Evolutionary conservation across 2,113 vertebrate species (phyloP), one percentile per base, ranked within the genome.

Genomic region (Alectura lathami): DNA sequence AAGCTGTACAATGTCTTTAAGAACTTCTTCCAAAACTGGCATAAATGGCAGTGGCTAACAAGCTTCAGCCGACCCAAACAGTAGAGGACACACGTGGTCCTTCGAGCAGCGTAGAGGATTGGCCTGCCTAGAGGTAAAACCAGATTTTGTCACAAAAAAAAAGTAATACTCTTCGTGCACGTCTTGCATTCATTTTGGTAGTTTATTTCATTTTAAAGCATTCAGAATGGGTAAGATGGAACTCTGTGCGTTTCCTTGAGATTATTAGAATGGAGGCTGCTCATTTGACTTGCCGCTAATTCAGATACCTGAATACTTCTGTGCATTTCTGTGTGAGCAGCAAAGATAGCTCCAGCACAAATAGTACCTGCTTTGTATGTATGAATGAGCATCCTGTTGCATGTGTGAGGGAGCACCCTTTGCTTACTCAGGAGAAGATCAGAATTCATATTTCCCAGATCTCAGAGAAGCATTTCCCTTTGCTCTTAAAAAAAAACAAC

Each of bases 11-110:
- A 66, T 68, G 78, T 43, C 83, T 93, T 34, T 78, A 89, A 94
- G 80, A 93, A 68, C 73, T 92, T 75, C 67, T 85, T 86, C 92
- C 92, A 79, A 94, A 94, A 64, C 64, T 84, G 76, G 43, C 68
- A 30, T 51, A 72, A 93, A 63, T 84, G 95, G 80, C 80, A 92
- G 43, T 82, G 83, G 73, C 83, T 94, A 59, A 82, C 67, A 72
- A 68, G 57, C 74, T 83, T 73, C 30, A 72, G 77, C 89, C 91
- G 86, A 91, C 91, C 86, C 86, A 81, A 54, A n/a, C 69, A 48
- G 64, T 78, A 32, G 63, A 50, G 60, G 32, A 54, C 30, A 53
- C 77, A 27, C 69, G 79, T 40, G 26, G 47, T 72, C 82, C 74
- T 88, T 75, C 10, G 13, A 51, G 64, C 36, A 43, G 0, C 9